Percentiles rank a stretch among this genome's conserved stretches.
Conservation (phyloP, 2,797 vertebrate genomes). For the Phyllotis vaccarum region DNA sequence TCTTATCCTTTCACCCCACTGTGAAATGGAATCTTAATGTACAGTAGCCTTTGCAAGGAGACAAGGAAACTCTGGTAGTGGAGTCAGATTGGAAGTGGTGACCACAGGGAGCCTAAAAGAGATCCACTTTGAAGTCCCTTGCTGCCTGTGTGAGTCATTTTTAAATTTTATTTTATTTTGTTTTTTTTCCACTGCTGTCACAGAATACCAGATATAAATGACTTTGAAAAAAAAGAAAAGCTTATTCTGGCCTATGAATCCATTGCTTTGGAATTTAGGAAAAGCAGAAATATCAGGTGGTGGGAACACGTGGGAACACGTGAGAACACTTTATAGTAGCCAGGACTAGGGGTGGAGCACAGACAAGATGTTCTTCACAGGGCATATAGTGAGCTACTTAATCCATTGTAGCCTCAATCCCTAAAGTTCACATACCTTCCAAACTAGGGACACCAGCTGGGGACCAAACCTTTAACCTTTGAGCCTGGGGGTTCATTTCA, state of each 20-base stretch:
- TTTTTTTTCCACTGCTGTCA: not conserved
- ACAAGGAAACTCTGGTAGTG: constrained; percentile 57
- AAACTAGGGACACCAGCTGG: not conserved
- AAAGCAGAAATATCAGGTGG: not conserved
- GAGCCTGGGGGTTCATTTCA: not conserved
- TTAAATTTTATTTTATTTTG: not conserved
- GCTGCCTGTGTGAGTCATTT: not conserved
- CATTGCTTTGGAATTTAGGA: not conserved
- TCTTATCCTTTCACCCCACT: constrained; percentile 76
- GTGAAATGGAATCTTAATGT: constrained; percentile 79
- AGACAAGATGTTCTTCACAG: not conserved
- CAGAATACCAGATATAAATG: not conserved
- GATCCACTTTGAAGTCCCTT: not conserved
- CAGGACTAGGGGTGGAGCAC: not conserved
- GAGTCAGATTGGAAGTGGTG: not conserved
- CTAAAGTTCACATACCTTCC: not conserved
- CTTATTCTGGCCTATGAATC: not conserved
- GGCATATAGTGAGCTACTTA: not conserved
- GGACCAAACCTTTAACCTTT: not conserved
- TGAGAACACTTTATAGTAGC: too few relatives aligned
- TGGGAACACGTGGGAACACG: not conserved
- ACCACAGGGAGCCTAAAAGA: too few relatives aligned
- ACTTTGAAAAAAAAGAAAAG: not conserved
- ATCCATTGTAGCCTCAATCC: not conserved
- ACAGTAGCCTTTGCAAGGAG: constrained; percentile 46